Evolutionary conservation across 1,140 invertebrate species (phyloP).

Genomic region (Theocolax elegans): DNA sequence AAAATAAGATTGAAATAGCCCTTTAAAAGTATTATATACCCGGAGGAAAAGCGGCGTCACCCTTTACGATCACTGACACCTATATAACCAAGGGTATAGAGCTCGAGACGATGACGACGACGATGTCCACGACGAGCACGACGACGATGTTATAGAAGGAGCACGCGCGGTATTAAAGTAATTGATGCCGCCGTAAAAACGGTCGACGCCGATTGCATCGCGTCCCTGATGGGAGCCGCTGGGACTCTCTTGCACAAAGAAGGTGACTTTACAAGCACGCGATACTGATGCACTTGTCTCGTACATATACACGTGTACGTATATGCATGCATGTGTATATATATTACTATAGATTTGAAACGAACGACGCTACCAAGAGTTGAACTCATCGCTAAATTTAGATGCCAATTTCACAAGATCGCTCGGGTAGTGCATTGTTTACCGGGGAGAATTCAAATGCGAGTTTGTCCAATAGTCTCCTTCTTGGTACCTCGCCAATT

Average conservation of each 20-base stretch:
- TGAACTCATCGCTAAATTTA: neutral
- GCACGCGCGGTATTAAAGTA: conserved; percentile 58
- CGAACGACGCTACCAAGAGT: neutral
- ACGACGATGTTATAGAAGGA: conserved; percentile 52
- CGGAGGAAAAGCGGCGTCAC: no score
- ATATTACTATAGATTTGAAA: no score
- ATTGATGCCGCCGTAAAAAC: conserved; percentile 62
- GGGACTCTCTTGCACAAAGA: conserved; percentile 17
- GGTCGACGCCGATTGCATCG: conserved; percentile 47
- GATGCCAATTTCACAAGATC: neutral
- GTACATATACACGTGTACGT: conserved; percentile 37
- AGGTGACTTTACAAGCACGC: conserved; percentile 12
- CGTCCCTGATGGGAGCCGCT: neutral
- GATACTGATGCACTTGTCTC: conserved; percentile 42
- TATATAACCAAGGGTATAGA: conserved; percentile 13
- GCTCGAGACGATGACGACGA: neutral
- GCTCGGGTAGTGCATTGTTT: neutral
- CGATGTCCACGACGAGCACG: conserved; percentile 2
- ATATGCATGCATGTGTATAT: no score
- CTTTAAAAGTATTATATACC: no score
- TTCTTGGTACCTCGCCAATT: neutral
- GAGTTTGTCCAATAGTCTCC: neutral
- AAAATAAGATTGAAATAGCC: no score
- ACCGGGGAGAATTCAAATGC: neutral
- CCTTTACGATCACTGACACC: conserved; percentile 58